Conservation (phyloP, 2,888 invertebrate species). For the Pedicia rivosa region DNA sequence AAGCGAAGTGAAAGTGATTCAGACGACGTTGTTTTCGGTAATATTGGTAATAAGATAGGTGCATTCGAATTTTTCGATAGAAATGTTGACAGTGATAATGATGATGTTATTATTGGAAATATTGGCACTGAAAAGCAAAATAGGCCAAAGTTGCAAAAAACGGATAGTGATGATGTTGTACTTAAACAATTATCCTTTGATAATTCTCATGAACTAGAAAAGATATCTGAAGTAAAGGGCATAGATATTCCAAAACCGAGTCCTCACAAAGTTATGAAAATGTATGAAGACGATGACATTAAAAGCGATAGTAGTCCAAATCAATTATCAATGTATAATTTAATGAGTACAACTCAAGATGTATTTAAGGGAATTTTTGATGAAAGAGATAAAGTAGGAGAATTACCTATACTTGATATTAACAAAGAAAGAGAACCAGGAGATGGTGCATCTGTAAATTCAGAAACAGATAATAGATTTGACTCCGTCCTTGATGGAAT, state of each 20-base stretch:
- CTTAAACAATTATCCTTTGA: slow-evolving; percentile 1
- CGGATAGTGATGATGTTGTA: slow-evolving; percentile 5
- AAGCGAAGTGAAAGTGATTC: too few relatives aligned
- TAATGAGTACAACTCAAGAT: not conserved
- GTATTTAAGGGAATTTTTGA: too few relatives aligned
- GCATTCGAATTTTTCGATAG: too few relatives aligned
- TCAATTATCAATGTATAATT: not conserved
- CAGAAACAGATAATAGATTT: not conserved
- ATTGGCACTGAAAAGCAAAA: too few relatives aligned
- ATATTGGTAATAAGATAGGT: too few relatives aligned
- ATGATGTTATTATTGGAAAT: not conserved
- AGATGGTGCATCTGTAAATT: not conserved
- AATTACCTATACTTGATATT: not conserved
- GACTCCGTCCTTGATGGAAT: not conserved
- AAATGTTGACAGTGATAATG: not conserved
- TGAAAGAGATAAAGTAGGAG: not conserved
- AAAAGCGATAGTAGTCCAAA: too few relatives aligned
- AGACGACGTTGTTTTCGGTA: slow-evolving; percentile 21
- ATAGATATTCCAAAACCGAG: too few relatives aligned
- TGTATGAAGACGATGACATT: too few relatives aligned
- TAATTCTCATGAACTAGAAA: not conserved
- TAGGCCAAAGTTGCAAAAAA: too few relatives aligned
- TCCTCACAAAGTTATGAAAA: too few relatives aligned
- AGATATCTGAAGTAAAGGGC: too few relatives aligned
- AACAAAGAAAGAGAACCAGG: not conserved